Percentiles rank a stretch among this genome's conserved stretches.
These are phyloP conservation scores for Lycodopsis pacificus DNA, from an alignment of 2,797 vertebrate species.

Conservation along the genomic window DNA sequence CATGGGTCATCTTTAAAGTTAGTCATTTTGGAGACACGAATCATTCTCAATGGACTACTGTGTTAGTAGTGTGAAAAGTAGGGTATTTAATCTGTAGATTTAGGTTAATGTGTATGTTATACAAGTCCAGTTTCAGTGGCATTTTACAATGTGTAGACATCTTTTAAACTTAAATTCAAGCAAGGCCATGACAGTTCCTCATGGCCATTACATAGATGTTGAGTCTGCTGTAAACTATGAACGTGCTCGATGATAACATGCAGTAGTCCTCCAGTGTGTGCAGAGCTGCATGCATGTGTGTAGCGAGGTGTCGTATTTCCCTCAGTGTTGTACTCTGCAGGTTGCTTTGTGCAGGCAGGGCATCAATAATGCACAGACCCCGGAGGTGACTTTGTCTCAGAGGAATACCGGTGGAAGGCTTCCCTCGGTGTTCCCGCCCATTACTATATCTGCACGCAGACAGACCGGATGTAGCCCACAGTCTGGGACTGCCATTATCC, in stretches of 20 bases:
- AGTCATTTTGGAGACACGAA: neutral
- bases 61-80: neutral
- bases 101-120: neutral
- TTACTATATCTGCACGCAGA: conserved; percentile 11
- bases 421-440: neutral
- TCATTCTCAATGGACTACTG: neutral
- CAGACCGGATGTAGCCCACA: conserved; percentile 9
- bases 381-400: conserved; percentile 63
- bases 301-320: conserved; percentile 60
- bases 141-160: conserved; percentile 10
- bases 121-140: conserved; percentile 1
- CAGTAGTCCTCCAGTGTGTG: conserved; percentile 11
- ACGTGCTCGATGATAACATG: neutral
- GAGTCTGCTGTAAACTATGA: neutral
- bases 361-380: conserved; percentile 72
- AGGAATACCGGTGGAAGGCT: conserved; percentile 38
- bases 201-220: neutral
- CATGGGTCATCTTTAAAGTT: neutral
- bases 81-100: neutral
- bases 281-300: conserved; percentile 21
- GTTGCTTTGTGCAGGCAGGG: conserved; percentile 22
- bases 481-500: conserved; percentile 18
- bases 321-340: conserved; percentile 37
- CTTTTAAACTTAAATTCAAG: conserved; percentile 14
- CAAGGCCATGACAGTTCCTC: neutral